Evolutionary conservation across 2,113 vertebrate genomes (phyloP), one percentile per base, ranked within the genome.

Genomic region (Dermatemys mawii): DNA sequence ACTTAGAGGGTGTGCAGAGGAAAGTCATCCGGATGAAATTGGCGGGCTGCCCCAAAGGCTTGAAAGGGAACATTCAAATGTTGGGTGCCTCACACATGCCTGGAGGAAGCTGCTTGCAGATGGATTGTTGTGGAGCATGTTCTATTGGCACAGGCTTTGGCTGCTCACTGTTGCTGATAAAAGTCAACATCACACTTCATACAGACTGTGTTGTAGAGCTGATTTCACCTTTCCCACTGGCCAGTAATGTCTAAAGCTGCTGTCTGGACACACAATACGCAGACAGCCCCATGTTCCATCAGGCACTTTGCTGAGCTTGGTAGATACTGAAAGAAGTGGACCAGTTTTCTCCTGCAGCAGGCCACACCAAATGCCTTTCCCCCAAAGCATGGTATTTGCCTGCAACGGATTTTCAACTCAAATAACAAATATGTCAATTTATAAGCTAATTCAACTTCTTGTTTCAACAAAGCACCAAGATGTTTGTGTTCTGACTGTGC

Each of bases 351-450:
- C 46, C 81, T 1, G 0, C 26, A 16, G 73, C 73, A 76, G 44
- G 24, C 41, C 24, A 44, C 11, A 12, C 73, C 1, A 44, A 80
- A 70, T 2, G 4, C 46, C 44, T 87, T n/a, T 93, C n/a, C 91
- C 86, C 81, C 44, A 76, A 81, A 85, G 81, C 81, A 89, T 54
- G 44, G 44, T 41, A 70, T 92, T 95, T 96, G 94, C 90, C 88
- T 95, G 86, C 79, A 91, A 85, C 1, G 7, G 49, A 53, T 78
- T 86, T 92, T 87, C 85, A 95, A 78, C 82, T 48, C 24, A 51
- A 80, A 87, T 87, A 86, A 86, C 83, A 90, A 94, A 87, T 26
- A 55, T 38, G 80, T 82, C 2, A 11, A 90, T 91, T 83, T 75
- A 82, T 87, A 55, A 92, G 49, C 70, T 94, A 86, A 93, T 93